Evolutionary conservation across 2,797 vertebrate species (phyloP).

Genomic region (Mormyrus hasselquistii): DNA sequence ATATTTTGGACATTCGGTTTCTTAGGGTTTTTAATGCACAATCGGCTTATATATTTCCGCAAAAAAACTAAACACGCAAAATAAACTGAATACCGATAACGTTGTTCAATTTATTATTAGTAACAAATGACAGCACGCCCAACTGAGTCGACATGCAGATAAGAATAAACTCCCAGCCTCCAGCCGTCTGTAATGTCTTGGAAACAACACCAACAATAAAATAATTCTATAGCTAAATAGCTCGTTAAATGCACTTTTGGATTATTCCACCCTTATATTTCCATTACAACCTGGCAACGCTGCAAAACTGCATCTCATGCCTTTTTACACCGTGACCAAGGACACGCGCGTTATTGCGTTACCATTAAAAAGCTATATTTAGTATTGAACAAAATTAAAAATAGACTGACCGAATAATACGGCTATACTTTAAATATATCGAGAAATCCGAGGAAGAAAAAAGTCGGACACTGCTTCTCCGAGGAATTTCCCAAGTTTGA

Average conservation of each 20-base stretch:
- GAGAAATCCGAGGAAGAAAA: background rate
- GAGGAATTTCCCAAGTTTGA: background rate
- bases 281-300: constrained; percentile 50
- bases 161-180: background rate
- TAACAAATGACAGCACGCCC: background rate
- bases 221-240: background rate
- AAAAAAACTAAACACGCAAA: background rate
- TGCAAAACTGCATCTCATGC: constrained; percentile 23
- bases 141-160: background rate
- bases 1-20: background rate
- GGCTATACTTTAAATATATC: background rate
- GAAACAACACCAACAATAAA: background rate
- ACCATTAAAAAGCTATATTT: constrained; percentile 50
- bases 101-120: constrained; percentile 16
- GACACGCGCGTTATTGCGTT: constrained; percentile 18
- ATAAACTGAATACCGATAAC: background rate
- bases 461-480: background rate
- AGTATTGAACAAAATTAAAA: constrained; percentile 42
- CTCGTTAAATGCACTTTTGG: background rate
- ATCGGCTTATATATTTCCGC: background rate
- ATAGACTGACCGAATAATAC: constrained; percentile 19
- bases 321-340: constrained; percentile 25
- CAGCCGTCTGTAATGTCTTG: background rate
- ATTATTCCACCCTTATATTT: constrained; percentile 27
- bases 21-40: background rate